Percentiles rank a stretch among this genome's conserved stretches.
These are phyloP conservation scores for Matsumurasca onukii DNA, from an alignment of 1,140 invertebrate genomes.

Conservation along the genomic window DNA sequence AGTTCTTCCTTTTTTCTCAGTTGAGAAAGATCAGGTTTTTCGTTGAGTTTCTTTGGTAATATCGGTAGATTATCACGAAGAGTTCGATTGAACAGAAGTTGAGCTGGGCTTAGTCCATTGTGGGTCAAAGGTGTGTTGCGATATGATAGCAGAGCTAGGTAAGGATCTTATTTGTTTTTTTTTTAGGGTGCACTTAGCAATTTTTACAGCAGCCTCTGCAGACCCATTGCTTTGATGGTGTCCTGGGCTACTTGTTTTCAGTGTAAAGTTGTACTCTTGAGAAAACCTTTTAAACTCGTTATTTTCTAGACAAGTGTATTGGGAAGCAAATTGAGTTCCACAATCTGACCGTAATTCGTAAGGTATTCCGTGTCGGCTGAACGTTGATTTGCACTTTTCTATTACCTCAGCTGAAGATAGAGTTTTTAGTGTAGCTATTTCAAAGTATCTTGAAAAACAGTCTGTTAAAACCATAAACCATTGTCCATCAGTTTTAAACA, in stretches of 20 bases:
- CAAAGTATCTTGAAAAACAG: background rate
- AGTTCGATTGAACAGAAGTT: too few species aligned
- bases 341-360: slow-evolving; percentile 2
- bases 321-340: slow-evolving; percentile 1
- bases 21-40: background rate
- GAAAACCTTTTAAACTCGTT: background rate
- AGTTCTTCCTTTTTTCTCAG: too few species aligned
- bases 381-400: background rate
- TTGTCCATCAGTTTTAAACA: too few species aligned
- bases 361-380: background rate
- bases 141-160: background rate
- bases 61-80: background rate
- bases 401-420: background rate
- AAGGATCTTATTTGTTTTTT: background rate
- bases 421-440: background rate
- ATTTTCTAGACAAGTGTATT: background rate
- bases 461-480: background rate
- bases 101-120: background rate
- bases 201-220: too few species aligned
- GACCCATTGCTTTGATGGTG: too few species aligned
- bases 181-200: background rate
- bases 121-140: background rate
- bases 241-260: background rate
- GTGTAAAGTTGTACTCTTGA: background rate
- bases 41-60: background rate